Evolutionary conservation across 2,797 vertebrate species (phyloP).

Genomic region (Cryptoblepharus egeriae): DNA sequence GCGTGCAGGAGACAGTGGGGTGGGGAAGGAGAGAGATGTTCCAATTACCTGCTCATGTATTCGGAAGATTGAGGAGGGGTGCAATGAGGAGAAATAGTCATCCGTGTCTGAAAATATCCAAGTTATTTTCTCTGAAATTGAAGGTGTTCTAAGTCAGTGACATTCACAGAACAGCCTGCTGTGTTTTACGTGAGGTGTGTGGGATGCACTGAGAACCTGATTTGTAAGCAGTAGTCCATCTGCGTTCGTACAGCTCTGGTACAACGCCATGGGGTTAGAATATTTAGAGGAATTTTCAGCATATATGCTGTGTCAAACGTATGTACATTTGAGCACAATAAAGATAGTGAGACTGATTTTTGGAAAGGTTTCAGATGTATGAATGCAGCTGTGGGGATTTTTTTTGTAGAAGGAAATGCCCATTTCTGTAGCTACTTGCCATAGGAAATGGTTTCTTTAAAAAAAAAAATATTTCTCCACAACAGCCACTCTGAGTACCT

Average conservation of each 20-base stretch:
- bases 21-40: too few species aligned
- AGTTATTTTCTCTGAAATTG: neutral
- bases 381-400: too few species aligned
- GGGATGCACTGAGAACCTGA: constrained; percentile 3
- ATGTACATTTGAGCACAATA: too few species aligned
- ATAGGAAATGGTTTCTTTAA: neutral
- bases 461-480: too few species aligned
- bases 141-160: constrained; percentile 4
- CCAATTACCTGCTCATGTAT: too few species aligned
- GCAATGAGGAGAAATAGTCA: neutral
- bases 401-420: neutral
- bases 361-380: too few species aligned
- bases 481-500: neutral
- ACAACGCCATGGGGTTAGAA: neutral
- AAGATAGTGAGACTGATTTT: too few species aligned
- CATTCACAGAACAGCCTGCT: constrained; percentile 9
- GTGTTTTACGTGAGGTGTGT: constrained; percentile 42
- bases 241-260: neutral
- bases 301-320: too few species aligned
- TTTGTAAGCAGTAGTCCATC: neutral
- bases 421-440: neutral
- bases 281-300: neutral
- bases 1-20: too few species aligned
- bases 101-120: neutral
- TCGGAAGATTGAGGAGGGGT: neutral